A percentile compares a stretch with the other conserved stretches of the same genome.
phyloP scores from a whole-genome alignment of 1,140 invertebrate genomes.

The Lordiphosa stackelbergi region DNA sequence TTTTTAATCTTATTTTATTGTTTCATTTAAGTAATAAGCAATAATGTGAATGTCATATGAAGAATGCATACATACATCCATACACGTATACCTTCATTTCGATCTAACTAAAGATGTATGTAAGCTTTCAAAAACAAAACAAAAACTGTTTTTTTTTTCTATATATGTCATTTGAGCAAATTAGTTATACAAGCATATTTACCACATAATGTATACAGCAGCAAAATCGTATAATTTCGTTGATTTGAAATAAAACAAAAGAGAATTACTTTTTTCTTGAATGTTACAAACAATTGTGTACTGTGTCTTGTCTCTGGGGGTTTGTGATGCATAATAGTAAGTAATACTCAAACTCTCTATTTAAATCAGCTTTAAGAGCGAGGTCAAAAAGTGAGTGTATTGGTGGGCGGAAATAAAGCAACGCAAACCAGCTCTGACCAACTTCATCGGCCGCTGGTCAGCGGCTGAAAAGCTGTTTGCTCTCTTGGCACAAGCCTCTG shows the following conservation, averaged over 20 bases:
- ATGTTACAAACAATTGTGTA: constrained; percentile 12
- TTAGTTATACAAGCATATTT: constrained; percentile 52
- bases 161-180: constrained; percentile 60
- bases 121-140: constrained; percentile 22
- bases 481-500: no score
- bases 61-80: constrained; percentile 20
- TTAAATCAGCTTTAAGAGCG: no score
- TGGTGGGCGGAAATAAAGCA: no score
- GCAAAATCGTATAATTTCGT: constrained; percentile 49
- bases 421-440: no score
- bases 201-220: constrained; percentile 49
- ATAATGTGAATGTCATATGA: constrained; percentile 23
- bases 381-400: no score
- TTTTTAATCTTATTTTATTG: constrained; percentile 48
- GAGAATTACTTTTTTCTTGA: constrained; percentile 37
- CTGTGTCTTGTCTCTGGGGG: background rate
- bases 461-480: no score
- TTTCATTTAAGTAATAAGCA: constrained; percentile 41
- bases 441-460: no score
- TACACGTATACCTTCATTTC: constrained; percentile 51
- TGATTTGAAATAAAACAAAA: constrained; percentile 64
- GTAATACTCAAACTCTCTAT: no score
- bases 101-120: constrained; percentile 52
- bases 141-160: constrained; percentile 44
- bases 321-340: no score